phyloP scores from a whole-genome alignment of 2,888 invertebrate species.

The Amphipoea oculea region DNA sequence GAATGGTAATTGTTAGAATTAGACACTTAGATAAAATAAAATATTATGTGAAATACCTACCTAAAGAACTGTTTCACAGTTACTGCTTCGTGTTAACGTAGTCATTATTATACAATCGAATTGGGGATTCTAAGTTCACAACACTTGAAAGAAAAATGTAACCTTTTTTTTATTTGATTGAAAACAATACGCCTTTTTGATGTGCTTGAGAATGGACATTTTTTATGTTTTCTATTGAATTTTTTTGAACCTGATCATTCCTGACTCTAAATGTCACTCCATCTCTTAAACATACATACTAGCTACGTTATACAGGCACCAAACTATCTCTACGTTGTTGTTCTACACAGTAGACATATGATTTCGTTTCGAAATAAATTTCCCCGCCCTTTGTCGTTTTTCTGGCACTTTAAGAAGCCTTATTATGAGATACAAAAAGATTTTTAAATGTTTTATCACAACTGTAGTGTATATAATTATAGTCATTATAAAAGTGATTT shows the following conservation, averaged over 20 bases:
- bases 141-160: constrained; percentile 75
- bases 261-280: constrained; percentile 53
- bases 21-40: constrained; percentile 84
- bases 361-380: constrained; percentile 89
- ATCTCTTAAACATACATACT: constrained; percentile 69
- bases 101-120: constrained; percentile 71
- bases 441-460: constrained; percentile 65
- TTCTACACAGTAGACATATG: constrained; percentile 90
- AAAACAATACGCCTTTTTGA: constrained; percentile 32
- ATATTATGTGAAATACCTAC: constrained; percentile 86
- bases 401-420: constrained; percentile 71
- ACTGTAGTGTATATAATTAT: constrained; percentile 53
- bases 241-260: constrained; percentile 33
- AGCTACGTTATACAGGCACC: constrained; percentile 79
- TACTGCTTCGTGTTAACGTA: constrained; percentile 76
- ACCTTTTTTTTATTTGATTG: constrained; percentile 48
- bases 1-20: constrained; percentile 86
- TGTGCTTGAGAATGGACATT: constrained; percentile 40
- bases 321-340: constrained; percentile 84
- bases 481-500: constrained; percentile 48
- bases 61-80: constrained; percentile 87
- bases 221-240: constrained; percentile 18
- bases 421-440: constrained; percentile 65
- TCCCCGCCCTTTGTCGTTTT: constrained; percentile 79
- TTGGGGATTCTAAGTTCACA: constrained; percentile 83